A percentile compares a stretch with the other conserved stretches of the same genome.
phyloP scores from a whole-genome alignment of 2,113 vertebrate species.

The Python bivittatus region DNA sequence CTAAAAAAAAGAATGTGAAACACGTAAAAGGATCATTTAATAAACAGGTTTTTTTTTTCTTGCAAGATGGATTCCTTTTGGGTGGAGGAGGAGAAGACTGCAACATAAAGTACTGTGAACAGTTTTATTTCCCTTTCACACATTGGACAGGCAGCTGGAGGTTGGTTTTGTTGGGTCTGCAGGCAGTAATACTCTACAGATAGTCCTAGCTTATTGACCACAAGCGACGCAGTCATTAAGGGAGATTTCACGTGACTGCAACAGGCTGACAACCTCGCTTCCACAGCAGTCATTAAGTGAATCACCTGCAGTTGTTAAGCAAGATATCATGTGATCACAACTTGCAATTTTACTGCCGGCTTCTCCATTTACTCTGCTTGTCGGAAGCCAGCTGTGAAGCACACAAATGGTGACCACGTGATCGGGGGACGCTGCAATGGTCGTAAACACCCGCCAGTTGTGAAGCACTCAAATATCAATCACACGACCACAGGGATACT shows the following conservation, averaged over 20 bases:
- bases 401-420: neutral
- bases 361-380: neutral
- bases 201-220: neutral
- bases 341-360: neutral
- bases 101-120: neutral
- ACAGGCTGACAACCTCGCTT: neutral
- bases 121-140: conserved; percentile 23
- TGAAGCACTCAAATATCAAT: neutral
- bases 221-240: neutral
- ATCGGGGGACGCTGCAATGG: neutral
- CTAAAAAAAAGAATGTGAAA: conserved; percentile 50
- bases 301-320: neutral
- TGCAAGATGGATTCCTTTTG: conserved; percentile 45
- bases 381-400: neutral
- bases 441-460: neutral
- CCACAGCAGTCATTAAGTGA: neutral
- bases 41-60: conserved; percentile 24
- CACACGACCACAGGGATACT: neutral
- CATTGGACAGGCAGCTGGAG: neutral
- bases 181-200: neutral
- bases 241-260: neutral
- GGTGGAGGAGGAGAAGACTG: neutral
- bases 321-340: neutral
- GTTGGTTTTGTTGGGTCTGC: neutral
- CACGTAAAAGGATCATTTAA: conserved; percentile 33